Evolutionary conservation across 1,140 invertebrate species (phyloP), one percentile per base, ranked within the genome.

Genomic region (Pemphigus obesinymphae): DNA sequence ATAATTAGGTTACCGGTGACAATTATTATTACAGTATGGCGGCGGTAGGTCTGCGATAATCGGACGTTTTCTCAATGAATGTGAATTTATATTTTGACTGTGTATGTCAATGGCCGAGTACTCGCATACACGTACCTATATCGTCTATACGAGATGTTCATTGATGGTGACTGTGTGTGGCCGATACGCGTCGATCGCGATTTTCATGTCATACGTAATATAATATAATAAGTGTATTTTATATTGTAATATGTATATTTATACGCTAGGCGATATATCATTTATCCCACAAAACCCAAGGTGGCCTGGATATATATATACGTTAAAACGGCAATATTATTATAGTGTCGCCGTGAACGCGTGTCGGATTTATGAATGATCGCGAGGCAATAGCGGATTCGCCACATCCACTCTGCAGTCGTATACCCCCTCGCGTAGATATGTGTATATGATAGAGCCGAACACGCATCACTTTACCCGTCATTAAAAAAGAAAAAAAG

Each of bases 311-410:
- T 40, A 40, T 8, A 40, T 40, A 40, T 40, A 40, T 40, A 40
- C 37, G 66, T 43, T 70, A 43, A 70, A 43, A 70, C 43, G 40
- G 13, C 68, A 43, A 70, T 70, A 43, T 70, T 73, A 73, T 73
- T 50, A 17, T 73, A 73, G 43, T 31, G 43, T 11, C 70, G 45
- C 29, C 15, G 17, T 50, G 26, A 4, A 31, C 26, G 70, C 76
- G 76, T 80, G 76, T 80, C 76, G 76, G 53, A 80, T 80, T 80
- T 80, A 80, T 80, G 76, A 80, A 80, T 10, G 76, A 80, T 80
- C 76, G 37, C 45, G 45, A 7, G 26, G 26, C 55, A 63, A 43
- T 45, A 61, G 37, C 40, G 4, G n/a, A 80, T 80, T 80, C 76
- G 76, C n/a, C 76, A 61, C 76, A 29, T 61, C 76, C 53, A 80